phyloP scores from a whole-genome alignment of 2,888 invertebrate genomes.

The Xylophagus ater region DNA sequence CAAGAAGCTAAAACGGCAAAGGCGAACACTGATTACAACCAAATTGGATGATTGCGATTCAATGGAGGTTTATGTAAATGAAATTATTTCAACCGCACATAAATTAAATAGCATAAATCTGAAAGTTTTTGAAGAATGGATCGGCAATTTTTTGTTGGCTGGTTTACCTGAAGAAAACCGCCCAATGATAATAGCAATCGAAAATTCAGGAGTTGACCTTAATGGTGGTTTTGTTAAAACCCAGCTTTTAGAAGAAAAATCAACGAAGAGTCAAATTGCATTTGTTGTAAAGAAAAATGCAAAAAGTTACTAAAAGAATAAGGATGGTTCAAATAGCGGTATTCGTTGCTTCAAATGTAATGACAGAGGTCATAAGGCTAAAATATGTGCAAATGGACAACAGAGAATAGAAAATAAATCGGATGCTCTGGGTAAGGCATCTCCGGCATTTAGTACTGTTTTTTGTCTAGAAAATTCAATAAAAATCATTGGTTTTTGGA shows the following conservation, averaged over 20 bases:
- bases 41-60: conserved; percentile 18
- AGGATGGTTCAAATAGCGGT: neutral
- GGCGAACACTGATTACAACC: conserved; percentile 19
- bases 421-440: too few relatives aligned
- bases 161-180: conserved; percentile 23
- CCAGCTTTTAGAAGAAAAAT: too few relatives aligned
- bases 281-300: neutral
- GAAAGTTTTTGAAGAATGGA: conserved; percentile 18
- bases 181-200: conserved; percentile 23
- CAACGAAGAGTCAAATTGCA: neutral
- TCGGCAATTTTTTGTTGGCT: conserved; percentile 24
- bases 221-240: neutral
- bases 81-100: conserved; percentile 23
- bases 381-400: too few relatives aligned
- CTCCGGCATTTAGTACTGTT: too few relatives aligned
- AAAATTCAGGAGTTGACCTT: conserved; percentile 19
- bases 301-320: neutral
- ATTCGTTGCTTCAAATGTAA: too few relatives aligned
- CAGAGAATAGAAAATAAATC: too few relatives aligned
- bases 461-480: neutral
- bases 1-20: conserved; percentile 20
- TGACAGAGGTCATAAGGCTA: too few relatives aligned
- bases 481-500: too few relatives aligned
- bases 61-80: conserved; percentile 24
- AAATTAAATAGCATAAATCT: conserved; percentile 22